Base-by-base conservation (phyloP, 2,113 vertebrate species). In the Ictidomys tridecemlineatus region DNA sequence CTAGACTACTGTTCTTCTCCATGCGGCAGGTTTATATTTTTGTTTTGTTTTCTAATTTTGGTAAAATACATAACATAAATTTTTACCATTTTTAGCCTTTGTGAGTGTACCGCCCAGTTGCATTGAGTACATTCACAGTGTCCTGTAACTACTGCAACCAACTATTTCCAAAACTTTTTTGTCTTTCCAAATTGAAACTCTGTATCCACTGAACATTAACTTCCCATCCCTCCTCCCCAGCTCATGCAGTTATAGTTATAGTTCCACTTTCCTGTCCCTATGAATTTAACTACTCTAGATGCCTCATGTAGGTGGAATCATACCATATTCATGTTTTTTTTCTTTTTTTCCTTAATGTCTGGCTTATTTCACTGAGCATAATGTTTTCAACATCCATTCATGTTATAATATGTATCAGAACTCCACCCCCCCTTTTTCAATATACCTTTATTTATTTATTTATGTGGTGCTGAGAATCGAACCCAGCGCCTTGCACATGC, bases 91-190 rank as follows among this genome's bases (percentile, higher is more conserved):
- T 24, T 92, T 96, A 83, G 53, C 51, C 12, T 67, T 87, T 85
- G 73, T 91, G 88, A 91, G 45, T 22, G 8, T 82, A 63, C 2
- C 65, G 14, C 24, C 80, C 56, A 84, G 34, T 79, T n/a, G 4
- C 28, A 61, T 84, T 93, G 37, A 85, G n/a, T 53, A 39, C 4
- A 74, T 74, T 80, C 24, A 67, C 39, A 61, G 32, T 78, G 32
- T 91, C 70, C 2, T 39, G 30, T 24, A 89, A 17, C 22, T n/a
- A 56, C 65, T 37, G 77, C 69, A 28, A 72, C 67, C 37, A 61
- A 67, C 69, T 32, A 82, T 77, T 79, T 83, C 69, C 69, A 92
- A 85, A 78, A 79, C 58, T 53, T 92, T 63, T 73, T 72, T 73
- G 22, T 86, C 39, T 85, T 85, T 32, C 82, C 26, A 32, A 48